Evolutionary conservation across 2,888 invertebrate species (phyloP).

Genomic region (Amblyjoppa proteus): DNA sequence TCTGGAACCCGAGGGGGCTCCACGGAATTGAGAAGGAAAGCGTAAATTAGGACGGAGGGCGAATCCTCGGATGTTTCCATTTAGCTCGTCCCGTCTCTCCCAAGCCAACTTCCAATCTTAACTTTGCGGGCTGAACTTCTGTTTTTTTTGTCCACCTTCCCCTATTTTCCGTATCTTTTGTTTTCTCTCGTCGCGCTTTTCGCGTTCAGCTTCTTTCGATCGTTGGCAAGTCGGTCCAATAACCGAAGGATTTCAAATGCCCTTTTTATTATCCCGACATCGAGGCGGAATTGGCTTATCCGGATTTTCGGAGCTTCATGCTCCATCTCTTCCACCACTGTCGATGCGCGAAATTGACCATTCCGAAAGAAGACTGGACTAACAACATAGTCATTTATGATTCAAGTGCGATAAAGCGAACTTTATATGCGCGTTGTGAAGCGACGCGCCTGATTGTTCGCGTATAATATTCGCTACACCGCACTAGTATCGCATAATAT

Average conservation of each 20-base stretch:
- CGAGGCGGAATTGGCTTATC: background rate
- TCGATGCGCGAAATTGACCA: background rate
- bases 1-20: background rate
- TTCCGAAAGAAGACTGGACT: background rate
- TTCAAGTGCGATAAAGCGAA: too few species aligned
- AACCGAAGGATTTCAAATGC: background rate
- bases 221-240: background rate
- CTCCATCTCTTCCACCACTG: background rate
- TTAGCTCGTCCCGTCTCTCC: conserved; percentile 59
- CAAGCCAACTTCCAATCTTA: conserved; percentile 63
- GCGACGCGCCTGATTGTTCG: too few species aligned
- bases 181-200: background rate
- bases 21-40: conserved; percentile 40
- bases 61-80: conserved; percentile 61
- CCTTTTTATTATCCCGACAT: background rate
- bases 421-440: too few species aligned
- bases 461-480: too few species aligned
- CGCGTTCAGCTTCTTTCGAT: conserved; percentile 11
- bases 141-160: background rate
- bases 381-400: background rate
- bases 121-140: conserved; percentile 33
- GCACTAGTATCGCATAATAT: too few species aligned
- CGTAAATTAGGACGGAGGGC: conserved; percentile 63
- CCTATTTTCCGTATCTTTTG: background rate
- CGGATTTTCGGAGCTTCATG: background rate